Evolutionary conservation across 2,888 invertebrate genomes (phyloP).

Genomic region (Drosophila austrosaltans): DNA sequence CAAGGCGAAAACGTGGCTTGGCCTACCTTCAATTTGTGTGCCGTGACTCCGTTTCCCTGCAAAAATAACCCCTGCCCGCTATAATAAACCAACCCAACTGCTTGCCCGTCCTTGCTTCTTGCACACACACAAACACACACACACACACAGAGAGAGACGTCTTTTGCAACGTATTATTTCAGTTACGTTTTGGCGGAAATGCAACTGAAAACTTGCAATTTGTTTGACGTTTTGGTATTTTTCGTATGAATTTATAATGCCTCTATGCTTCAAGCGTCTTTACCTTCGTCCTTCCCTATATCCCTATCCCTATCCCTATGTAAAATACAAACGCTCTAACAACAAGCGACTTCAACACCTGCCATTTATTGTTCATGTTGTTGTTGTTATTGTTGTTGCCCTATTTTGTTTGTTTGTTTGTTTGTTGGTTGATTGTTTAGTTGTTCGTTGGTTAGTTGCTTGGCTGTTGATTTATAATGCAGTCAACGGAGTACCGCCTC

Average conservation of each 20-base stretch:
- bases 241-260: slow-evolving; percentile 73
- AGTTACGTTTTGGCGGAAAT: slow-evolving; percentile 74
- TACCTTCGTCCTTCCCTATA: background rate
- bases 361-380: slow-evolving; percentile 48
- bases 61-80: too few species aligned
- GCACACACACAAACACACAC: slow-evolving; percentile 1
- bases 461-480: slow-evolving; percentile 50
- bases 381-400: slow-evolving; percentile 33
- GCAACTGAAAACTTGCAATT: slow-evolving; percentile 78
- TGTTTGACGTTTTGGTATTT: slow-evolving; percentile 75
- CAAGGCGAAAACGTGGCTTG: slow-evolving; percentile 39
- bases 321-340: background rate
- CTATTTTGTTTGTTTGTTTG: slow-evolving; percentile 33
- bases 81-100: slow-evolving; percentile 46
- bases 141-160: slow-evolving; percentile 14
- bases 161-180: slow-evolving; percentile 73
- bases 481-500: slow-evolving; percentile 43
- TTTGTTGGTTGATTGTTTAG: slow-evolving; percentile 24
- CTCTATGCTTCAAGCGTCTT: background rate
- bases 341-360: slow-evolving; percentile 66
- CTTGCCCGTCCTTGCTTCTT: slow-evolving; percentile 33
- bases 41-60: slow-evolving; percentile 46
- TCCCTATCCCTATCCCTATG: too few species aligned
- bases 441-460: slow-evolving; percentile 2
- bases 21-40: slow-evolving; percentile 72